Evolutionary conservation across 2,113 vertebrate genomes (phyloP).

Genomic region (Tragelaphus buxtoni): DNA sequence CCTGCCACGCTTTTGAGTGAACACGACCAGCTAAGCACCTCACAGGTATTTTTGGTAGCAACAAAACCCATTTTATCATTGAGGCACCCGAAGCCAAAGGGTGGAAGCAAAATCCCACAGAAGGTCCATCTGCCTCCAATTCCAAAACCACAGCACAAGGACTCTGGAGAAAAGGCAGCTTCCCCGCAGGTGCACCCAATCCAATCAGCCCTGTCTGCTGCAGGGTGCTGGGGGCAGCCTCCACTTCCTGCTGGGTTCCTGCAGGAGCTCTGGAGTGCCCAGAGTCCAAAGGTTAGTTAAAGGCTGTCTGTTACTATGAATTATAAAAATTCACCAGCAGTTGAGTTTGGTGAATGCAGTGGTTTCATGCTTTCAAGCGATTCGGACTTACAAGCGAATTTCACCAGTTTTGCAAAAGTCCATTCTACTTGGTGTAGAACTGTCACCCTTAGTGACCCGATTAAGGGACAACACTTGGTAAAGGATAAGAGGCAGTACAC

Average conservation of each 20-base stretch:
- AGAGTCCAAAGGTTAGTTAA: conserved; percentile 35
- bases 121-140: background rate
- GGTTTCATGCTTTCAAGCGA: background rate
- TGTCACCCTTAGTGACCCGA: background rate
- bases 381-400: background rate
- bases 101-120: background rate
- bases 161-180: background rate
- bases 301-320: background rate
- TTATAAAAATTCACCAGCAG: background rate
- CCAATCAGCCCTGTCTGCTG: background rate
- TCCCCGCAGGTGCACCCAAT: accelerated
- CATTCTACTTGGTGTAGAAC: background rate
- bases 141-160: background rate
- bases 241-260: background rate
- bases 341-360: background rate
- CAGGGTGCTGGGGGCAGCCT: background rate
- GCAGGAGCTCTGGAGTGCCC: background rate
- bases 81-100: background rate
- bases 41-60: background rate
- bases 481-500: background rate
- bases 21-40: background rate
- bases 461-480: background rate
- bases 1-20: background rate
- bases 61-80: background rate
- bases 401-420: background rate